Base-by-base conservation (phyloP, 2,888 invertebrate genomes). In the Lordiphosa fenestrarum region DNA sequence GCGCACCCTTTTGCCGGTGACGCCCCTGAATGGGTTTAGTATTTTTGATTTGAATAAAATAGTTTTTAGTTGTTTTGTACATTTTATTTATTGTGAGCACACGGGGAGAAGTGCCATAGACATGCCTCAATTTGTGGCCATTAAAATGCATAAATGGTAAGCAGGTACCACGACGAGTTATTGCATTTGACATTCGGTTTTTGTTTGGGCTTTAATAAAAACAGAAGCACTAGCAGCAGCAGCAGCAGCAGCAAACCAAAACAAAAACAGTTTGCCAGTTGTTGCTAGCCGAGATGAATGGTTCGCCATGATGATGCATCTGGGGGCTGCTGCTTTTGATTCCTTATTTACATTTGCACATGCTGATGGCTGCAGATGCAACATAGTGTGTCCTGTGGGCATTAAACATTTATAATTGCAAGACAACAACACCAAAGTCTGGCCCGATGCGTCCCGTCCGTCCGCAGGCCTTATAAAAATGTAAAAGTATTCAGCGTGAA, bases 351-450 rank as follows among this genome's bases (percentile, higher is more conserved):
- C 48, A 13, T 50, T 50, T 38, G 38, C 48, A 48, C 49, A 38
- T 48, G 38, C 36, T 38, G 48, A 7, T 33, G 15, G n/a, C 44
- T 21, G n/a, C 23, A 19, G 19, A 33, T 39, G 47, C 35, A 30
- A 50, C 46, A 54, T 36, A 53, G 23, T 50, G 38, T 33, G 37
- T 25, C 35, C 35, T 37, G 35, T 40, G 71, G 59, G 72, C 81
- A 86, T 86, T 85, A 86, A 86, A 86, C 73, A 87, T 86, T 86
- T 87, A 86, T 86, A 86, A 86, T 87, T 87, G 78, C 86, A 82
- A 66, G 69, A 61, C 57, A 66, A 65, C 59, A 60, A 53, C 53
- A 53, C 39, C 30, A 30, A 13, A 37, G 53, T 23, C 46, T 30
- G 48, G 50, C 40, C 36, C 46, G 46, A 56, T 50, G 57, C 50